Percentiles rank a stretch among this genome's conserved stretches.
phyloP scores from a whole-genome alignment of 2,888 invertebrate genomes.

The Eremobia ochroleuca region DNA sequence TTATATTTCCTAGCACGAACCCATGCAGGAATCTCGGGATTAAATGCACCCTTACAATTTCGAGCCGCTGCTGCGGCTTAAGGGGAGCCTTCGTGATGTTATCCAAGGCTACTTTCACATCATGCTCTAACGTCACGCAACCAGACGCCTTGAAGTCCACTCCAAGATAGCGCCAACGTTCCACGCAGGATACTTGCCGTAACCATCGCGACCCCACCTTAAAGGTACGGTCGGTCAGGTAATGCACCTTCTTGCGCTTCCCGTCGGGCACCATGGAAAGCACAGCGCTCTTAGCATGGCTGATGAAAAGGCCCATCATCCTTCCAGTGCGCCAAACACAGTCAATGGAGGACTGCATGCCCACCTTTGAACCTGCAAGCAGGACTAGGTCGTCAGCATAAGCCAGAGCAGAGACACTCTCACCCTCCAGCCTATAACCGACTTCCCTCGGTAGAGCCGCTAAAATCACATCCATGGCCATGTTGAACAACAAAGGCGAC shows the following conservation, averaged over 20 bases:
- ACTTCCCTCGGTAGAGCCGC: slow-evolving; percentile 59
- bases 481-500: slow-evolving; percentile 75
- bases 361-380: slow-evolving; percentile 69
- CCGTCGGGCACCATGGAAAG: slow-evolving; percentile 62
- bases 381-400: slow-evolving; percentile 80
- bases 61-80: background rate
- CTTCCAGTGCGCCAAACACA: background rate
- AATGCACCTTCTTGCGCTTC: slow-evolving; percentile 66
- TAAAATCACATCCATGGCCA: slow-evolving; percentile 67
- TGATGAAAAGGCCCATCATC: background rate
- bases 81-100: slow-evolving; percentile 9
- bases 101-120: background rate
- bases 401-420: slow-evolving; percentile 70
- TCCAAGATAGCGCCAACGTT: slow-evolving; percentile 71
- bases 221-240: slow-evolving; percentile 51
- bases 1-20: background rate
- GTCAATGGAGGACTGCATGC: slow-evolving; percentile 71
- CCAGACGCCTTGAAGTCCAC: slow-evolving; percentile 72
- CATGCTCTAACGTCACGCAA: slow-evolving; percentile 51
- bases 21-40: slow-evolving; percentile 67
- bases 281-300: slow-evolving; percentile 66
- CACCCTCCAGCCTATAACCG: slow-evolving; percentile 52
- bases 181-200: slow-evolving; percentile 62
- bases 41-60: slow-evolving; percentile 71
- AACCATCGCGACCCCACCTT: slow-evolving; percentile 59